phyloP scores from a whole-genome alignment of 2,113 vertebrate genomes.

The Tretioscincus oriximinensis region DNA sequence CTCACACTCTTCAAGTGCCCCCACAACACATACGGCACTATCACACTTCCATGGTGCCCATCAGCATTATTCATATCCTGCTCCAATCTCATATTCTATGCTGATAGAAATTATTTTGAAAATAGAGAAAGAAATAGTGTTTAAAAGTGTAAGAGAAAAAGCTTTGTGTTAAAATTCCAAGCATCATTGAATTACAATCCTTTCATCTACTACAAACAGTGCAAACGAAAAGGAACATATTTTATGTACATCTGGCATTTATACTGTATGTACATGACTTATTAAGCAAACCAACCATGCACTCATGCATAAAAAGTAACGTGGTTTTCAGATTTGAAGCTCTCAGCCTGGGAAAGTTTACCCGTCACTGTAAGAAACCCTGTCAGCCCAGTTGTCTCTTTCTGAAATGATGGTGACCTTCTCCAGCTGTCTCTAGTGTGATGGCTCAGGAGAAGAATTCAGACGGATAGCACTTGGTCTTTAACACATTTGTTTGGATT shows the following conservation, averaged over 20 bases:
- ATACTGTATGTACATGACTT: neutral
- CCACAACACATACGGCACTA: too few species aligned
- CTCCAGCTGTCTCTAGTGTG: conserved; percentile 86
- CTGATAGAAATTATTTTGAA: neutral
- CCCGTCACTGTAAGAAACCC: conserved; percentile 31
- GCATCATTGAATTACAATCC: neutral
- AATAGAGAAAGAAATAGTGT: neutral
- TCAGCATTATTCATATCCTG: neutral
- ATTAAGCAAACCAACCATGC: rapidly evolving
- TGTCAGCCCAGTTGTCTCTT: conserved; percentile 81
- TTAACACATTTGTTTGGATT: conserved; percentile 66
- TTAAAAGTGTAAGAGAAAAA: neutral
- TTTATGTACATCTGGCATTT: neutral
- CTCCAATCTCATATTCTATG: neutral
- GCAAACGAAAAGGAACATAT: neutral
- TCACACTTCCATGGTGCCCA: too few species aligned
- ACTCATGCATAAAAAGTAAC: neutral
- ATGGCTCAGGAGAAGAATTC: conserved; percentile 67
- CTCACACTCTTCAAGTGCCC: too few species aligned
- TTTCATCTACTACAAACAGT: neutral
- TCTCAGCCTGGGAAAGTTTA: conserved; percentile 10
- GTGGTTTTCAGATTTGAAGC: conserved; percentile 10
- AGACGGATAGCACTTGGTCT: conserved; percentile 64
- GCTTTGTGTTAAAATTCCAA: conserved; percentile 5
- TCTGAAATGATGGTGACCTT: conserved; percentile 65